Percentiles rank a stretch among this genome's conserved stretches.
phyloP scores from a whole-genome alignment of 2,113 vertebrate genomes.

The Galeopterus variegatus region DNA sequence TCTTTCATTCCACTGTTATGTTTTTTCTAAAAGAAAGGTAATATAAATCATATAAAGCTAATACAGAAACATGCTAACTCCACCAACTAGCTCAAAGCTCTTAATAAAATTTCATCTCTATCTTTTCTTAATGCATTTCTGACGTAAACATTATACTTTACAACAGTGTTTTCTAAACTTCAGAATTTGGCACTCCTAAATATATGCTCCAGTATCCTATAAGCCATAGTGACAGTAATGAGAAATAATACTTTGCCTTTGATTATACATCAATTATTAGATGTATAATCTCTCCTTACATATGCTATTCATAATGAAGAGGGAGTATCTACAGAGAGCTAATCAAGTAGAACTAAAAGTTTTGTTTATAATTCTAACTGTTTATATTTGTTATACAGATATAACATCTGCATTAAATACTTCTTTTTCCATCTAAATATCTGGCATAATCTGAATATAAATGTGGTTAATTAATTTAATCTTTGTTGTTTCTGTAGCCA shows the following conservation, averaged over 20 bases:
- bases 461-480: slow-evolving; percentile 5
- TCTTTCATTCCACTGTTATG: not conserved
- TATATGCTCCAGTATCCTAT: not conserved
- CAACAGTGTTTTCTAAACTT: not conserved
- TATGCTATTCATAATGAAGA: slow-evolving; percentile 30
- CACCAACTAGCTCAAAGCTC: slow-evolving; percentile 11
- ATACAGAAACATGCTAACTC: slow-evolving; percentile 23
- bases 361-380: slow-evolving; percentile 67
- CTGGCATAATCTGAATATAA: slow-evolving; percentile 47
- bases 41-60: slow-evolving; percentile 36
- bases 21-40: slow-evolving; percentile 43
- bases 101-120: not conserved
- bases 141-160: not conserved
- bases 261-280: slow-evolving; percentile 17
- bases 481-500: slow-evolving; percentile 51
- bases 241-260: slow-evolving; percentile 30
- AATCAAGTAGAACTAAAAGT: slow-evolving; percentile 36
- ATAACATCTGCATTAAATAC: slow-evolving; percentile 32
- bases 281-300: not conserved
- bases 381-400: slow-evolving; percentile 62
- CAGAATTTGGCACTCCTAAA: not conserved
- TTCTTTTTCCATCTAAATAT: slow-evolving; percentile 50
- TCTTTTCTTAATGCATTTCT: slow-evolving; percentile 26
- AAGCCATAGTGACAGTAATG: not conserved
- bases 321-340: not conserved